Evolutionary conservation across 1,140 invertebrate genomes (phyloP).

Genomic region (Rhagoletis zephyria): DNA sequence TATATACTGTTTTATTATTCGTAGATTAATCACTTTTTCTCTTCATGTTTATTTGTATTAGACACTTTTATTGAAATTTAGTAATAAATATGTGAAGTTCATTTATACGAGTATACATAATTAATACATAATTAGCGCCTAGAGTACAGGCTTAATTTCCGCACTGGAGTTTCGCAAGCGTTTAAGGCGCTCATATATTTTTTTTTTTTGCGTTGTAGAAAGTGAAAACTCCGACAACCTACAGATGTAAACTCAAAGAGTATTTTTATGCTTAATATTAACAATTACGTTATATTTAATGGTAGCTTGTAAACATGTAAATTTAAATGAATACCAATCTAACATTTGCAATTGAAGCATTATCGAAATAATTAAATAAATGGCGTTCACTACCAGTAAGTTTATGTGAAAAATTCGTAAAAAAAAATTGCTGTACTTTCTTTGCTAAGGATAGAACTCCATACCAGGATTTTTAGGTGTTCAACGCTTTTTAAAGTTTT

Average conservation of each 20-base stretch:
- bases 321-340: slow-evolving; percentile 33
- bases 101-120: background rate
- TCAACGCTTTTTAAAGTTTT: too few species aligned
- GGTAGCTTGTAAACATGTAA: slow-evolving; percentile 14
- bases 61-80: background rate
- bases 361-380: slow-evolving; percentile 28
- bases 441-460: too few species aligned
- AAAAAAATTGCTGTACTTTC: background rate
- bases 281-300: slow-evolving; percentile 4
- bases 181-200: too few species aligned
- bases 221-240: slow-evolving; percentile 13
- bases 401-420: slow-evolving; percentile 23
- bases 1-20: too few species aligned
- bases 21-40: background rate
- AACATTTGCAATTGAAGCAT: slow-evolving; percentile 30
- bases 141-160: background rate
- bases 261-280: slow-evolving; percentile 40
- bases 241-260: slow-evolving; percentile 41
- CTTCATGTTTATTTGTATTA: background rate
- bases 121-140: slow-evolving; percentile 1
- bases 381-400: slow-evolving; percentile 9
- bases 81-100: background rate
- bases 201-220: too few species aligned
- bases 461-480: too few species aligned
- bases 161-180: background rate